phyloP scores from a whole-genome alignment of 2,797 vertebrate genomes.

The Rhynchotus rufescens region DNA sequence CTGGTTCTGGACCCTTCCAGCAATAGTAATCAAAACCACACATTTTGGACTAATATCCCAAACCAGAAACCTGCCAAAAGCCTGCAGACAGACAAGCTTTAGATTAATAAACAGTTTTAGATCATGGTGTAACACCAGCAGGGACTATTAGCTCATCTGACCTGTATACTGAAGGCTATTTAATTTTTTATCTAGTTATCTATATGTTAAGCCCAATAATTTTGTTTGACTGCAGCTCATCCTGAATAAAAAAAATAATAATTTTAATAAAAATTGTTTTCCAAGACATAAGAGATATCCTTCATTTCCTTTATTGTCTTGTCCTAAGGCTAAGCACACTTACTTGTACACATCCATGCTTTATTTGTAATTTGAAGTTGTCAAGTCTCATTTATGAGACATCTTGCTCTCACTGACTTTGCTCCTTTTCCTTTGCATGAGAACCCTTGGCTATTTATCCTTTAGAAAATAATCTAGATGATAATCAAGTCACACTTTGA shows the following conservation, averaged over 20 bases:
- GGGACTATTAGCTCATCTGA: slow-evolving; percentile 48
- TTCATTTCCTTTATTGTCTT: neutral
- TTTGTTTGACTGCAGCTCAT: neutral
- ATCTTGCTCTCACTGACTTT: neutral
- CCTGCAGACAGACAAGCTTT: slow-evolving; percentile 17
- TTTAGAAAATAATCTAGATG: neutral
- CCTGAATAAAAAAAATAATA: neutral
- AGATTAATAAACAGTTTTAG: slow-evolving; percentile 36
- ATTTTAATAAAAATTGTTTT: neutral
- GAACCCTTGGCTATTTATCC: neutral
- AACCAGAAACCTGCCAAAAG: neutral
- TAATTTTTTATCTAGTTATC: neutral
- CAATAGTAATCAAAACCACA: neutral
- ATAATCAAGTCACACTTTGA: neutral
- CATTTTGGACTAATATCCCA: neutral
- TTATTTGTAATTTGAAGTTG: neutral
- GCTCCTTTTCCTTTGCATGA: neutral
- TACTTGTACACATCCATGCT: neutral
- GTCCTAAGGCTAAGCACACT: neutral
- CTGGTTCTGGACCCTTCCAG: slow-evolving; percentile 8
- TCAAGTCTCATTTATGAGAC: neutral
- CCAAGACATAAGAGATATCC: neutral
- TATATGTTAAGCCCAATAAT: neutral
- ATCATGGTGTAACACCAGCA: slow-evolving; percentile 29
- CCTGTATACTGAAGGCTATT: neutral